These are phyloP conservation scores for Epinephelus lanceolatus DNA, from an alignment of 2,113 vertebrate species.

Conservation along the genomic window DNA sequence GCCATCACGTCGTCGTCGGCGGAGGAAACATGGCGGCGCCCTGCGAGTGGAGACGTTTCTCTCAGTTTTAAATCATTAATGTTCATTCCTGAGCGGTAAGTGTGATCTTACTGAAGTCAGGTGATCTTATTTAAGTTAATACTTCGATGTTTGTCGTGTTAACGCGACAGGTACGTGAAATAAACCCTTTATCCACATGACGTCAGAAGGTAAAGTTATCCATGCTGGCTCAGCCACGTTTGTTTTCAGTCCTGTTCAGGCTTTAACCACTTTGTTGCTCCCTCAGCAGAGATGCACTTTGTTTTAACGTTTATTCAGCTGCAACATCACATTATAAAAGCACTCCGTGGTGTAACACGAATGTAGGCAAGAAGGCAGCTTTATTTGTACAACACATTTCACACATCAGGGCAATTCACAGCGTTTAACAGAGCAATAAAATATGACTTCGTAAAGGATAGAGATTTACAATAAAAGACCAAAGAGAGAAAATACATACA, in stretches of 20 bases:
- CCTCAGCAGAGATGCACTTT: background rate
- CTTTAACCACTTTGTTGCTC: background rate
- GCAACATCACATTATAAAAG: background rate
- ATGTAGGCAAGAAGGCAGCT: too few species aligned
- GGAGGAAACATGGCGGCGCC: conserved; percentile 74
- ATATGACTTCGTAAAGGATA: too few species aligned
- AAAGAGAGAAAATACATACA: too few species aligned
- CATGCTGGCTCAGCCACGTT: conserved; percentile 67
- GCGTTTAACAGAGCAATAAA: too few species aligned
- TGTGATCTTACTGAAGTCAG: background rate
- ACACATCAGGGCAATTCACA: too few species aligned
- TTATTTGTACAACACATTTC: too few species aligned
- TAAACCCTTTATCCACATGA: too few species aligned
- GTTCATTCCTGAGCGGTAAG: conserved; percentile 53
- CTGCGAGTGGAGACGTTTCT: background rate
- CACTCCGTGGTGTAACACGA: background rate
- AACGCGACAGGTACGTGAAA: background rate
- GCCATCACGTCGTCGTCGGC: conserved; percentile 34
- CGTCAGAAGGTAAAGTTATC: background rate
- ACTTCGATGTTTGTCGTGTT: accelerated
- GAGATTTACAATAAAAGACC: too few species aligned
- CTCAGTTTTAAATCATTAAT: background rate
- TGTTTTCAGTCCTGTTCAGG: conserved; percentile 25
- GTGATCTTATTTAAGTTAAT: accelerated
- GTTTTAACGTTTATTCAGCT: background rate